phyloP scores from a whole-genome alignment of 2,797 vertebrate genomes.

The Sebastes matsubarae region DNA sequence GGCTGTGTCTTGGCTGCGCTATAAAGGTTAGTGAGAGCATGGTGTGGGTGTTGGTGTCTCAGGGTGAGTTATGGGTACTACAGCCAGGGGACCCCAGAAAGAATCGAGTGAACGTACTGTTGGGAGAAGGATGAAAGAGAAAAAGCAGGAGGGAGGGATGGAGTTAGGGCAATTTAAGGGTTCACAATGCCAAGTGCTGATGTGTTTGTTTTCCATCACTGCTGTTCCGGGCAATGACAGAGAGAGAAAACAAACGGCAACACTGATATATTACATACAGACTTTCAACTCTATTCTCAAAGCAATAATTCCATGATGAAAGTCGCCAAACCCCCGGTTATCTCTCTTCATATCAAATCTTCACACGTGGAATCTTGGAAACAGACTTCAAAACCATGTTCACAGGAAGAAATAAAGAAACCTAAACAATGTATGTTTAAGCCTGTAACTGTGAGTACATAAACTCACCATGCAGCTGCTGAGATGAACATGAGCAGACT shows the following conservation, averaged over 20 bases:
- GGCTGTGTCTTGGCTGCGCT: slow-evolving; percentile 77
- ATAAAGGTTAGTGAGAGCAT: slow-evolving; percentile 82
- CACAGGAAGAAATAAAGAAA: slow-evolving; percentile 24
- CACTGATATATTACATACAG: slow-evolving; percentile 81
- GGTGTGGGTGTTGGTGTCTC: slow-evolving; percentile 83
- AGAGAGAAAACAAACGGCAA: slow-evolving; percentile 78
- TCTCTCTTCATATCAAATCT: slow-evolving; percentile 59
- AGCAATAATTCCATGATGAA: slow-evolving; percentile 69
- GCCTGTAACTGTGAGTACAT: slow-evolving; percentile 7
- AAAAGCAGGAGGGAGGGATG: slow-evolving; percentile 60
- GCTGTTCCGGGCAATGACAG: slow-evolving; percentile 84
- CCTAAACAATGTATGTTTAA: neutral
- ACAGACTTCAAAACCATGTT: slow-evolving; percentile 19
- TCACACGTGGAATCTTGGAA: slow-evolving; percentile 28
- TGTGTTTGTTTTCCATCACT: slow-evolving; percentile 86
- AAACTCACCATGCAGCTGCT: slow-evolving; percentile 24
- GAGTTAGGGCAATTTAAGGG: slow-evolving; percentile 80
- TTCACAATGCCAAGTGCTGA: slow-evolving; percentile 86
- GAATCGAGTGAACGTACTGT: slow-evolving; percentile 76
- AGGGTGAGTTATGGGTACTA: slow-evolving; percentile 86
- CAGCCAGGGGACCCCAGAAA: slow-evolving; percentile 83
- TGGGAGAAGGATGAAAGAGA: slow-evolving; percentile 83
- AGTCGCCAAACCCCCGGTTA: slow-evolving; percentile 61
- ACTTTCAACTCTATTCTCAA: slow-evolving; percentile 74
- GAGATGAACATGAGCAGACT: slow-evolving; percentile 37